Evolutionary conservation across 2,113 vertebrate genomes (phyloP), one percentile per base, ranked within the genome.

Genomic region (Oncorhynchus clarkii): DNA sequence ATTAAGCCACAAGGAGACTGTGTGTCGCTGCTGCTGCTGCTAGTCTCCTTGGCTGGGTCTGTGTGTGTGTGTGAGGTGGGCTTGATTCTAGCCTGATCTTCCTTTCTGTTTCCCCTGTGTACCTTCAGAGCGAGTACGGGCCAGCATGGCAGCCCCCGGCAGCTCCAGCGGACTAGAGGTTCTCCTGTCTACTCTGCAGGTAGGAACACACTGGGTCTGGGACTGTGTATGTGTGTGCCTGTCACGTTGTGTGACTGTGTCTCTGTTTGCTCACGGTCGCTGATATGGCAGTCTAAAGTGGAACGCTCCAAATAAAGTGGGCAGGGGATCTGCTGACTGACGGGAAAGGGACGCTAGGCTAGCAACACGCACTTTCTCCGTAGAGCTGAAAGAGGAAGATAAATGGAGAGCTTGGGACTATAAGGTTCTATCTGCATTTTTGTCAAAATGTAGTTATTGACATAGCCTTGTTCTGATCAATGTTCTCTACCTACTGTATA

Each of bases 131-230:
- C 85, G 88, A 90, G 67, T 78, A 60, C 88, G 82, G 80, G 84
- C 81, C 75, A 90, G 77, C 81, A 97, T 97, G 96, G 92, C 94
- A 7, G 90, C 94, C 73, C 86, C 93, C 73, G 31, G 22, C 39
- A 94, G 92, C 89, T 88, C 92, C 90, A 95, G 94, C 67, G 95
- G 96, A 87, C 90, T 99, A 78, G 95, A 96, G 91, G 91, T 95
- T 73, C 95, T 99, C 64, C 93, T 99, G 59, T 93, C 89, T 71
- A 93, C 94, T 11, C 93, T 99, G 78, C 95, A 98, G 97, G 97
- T 98, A 96, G 90, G 94, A 13, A 45, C 67, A 24, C 9, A 45
- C 39, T 45, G 39, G 39, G 9, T 45, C 39, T 45, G 39, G 39
- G 7, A 2, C 51, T 62, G 54, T 72, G 71, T 34, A 8, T 34